Base-by-base conservation (phyloP, 2,888 invertebrate genomes). In the Spatulosminthurus flaviceps region DNA sequence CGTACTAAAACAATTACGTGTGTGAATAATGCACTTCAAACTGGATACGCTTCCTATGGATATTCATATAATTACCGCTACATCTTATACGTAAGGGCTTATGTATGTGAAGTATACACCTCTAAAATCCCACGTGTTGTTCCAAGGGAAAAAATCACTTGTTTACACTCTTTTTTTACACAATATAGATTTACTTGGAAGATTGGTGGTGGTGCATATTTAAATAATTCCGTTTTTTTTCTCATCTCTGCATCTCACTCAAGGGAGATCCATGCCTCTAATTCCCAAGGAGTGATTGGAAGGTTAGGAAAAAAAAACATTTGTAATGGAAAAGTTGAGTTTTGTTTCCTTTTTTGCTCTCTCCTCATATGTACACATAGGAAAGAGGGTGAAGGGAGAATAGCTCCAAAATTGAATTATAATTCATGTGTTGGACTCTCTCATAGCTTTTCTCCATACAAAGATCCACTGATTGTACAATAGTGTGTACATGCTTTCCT, bases 341-440 rank as follows among this genome's bases (percentile, higher is more conserved):
- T 67, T 64, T 67, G 28, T 24, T 67, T 67, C 28, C 67, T 24
- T 67, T 67, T 67, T 67, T 67, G 24, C 28, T 5, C 67, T 67
- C 7, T n/a, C 16, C 9, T 51, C 1, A 19, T 51, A n/a, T 51
- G 51, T 51, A 5, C 51, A 11, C 51, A 51, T 51, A 34, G 34
- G 5, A 9, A n/a, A n/a, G 4, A 11, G 51, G 51, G 51, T 51
- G 51, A 51, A 51, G 5, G 51, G 51, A 41, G 70, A 70, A n/a
- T n/a, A 70, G 28, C 60, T 60, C 73, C 73, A 73, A 73, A 73
- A 73, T 1, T 11, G 73, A 60, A 73, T 73, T 73, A 60, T 73
- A 73, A 73, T 73, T 73, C 28, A 60, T 60, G 51, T 51, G 51
- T 51, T n/a, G n/a, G 51, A 19, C 9, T 51, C 2, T 11, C 9